These are phyloP conservation scores for Hypsopygia costalis DNA, from an alignment of 2,888 invertebrate genomes.

Conservation along the genomic window DNA sequence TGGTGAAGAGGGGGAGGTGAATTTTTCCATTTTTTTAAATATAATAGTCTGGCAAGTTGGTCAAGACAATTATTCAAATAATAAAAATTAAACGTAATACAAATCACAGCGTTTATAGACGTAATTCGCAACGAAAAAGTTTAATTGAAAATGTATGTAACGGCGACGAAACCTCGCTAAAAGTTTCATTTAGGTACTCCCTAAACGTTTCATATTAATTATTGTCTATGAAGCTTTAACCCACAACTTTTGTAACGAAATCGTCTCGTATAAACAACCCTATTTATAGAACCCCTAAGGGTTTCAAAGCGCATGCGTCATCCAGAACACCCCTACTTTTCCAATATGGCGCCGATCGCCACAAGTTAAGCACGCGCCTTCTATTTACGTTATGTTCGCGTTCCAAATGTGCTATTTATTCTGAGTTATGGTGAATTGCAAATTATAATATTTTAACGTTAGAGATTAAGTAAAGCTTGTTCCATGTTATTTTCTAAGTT, in stretches of 20 bases:
- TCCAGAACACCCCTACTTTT: constrained; percentile 51
- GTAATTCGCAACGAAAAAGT: too few relatives aligned
- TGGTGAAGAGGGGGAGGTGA: too few relatives aligned
- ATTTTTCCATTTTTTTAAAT: too few relatives aligned
- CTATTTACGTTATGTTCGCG: constrained; percentile 44
- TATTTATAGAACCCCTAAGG: constrained; percentile 44
- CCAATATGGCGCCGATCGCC: constrained; percentile 76
- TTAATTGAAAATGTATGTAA: too few relatives aligned
- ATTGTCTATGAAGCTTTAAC: background rate
- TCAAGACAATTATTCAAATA: too few relatives aligned
- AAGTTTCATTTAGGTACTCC: too few relatives aligned
- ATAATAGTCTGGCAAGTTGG: too few relatives aligned
- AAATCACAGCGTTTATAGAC: too few relatives aligned
- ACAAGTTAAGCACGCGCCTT: constrained; percentile 64
- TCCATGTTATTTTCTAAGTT: constrained; percentile 17
- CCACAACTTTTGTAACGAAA: constrained; percentile 10
- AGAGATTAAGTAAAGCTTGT: background rate
- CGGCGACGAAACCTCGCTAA: too few relatives aligned
- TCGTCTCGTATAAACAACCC: constrained; percentile 34
- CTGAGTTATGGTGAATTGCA: background rate
- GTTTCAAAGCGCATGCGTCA: constrained; percentile 62
- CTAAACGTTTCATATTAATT: too few relatives aligned
- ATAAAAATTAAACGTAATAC: too few relatives aligned
- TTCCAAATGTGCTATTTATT: constrained; percentile 17
- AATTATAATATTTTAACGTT: background rate